Conservation (phyloP, 1,140 invertebrate genomes). For the Drosophila arizonae region DNA sequence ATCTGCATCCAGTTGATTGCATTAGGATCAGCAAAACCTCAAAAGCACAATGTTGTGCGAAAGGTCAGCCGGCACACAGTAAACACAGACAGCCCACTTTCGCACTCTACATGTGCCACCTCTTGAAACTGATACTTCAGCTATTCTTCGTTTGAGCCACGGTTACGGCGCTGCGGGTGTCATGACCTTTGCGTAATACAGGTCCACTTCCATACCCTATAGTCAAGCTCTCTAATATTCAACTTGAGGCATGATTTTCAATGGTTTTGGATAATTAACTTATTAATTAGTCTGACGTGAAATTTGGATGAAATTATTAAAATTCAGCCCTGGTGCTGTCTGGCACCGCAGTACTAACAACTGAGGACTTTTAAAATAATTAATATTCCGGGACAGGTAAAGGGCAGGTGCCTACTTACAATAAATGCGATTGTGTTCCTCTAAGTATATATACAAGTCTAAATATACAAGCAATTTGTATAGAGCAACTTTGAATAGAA, state of each 20-base stretch:
- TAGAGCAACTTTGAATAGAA: slow-evolving; percentile 5
- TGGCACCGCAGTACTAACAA: background rate
- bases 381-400: background rate
- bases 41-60: background rate
- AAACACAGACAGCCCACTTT: background rate
- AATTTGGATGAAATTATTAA: background rate
- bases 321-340: background rate
- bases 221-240: background rate
- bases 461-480: background rate
- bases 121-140: background rate
- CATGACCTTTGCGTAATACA: background rate
- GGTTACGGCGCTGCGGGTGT: background rate
- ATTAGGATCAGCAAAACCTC: background rate
- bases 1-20: slow-evolving; percentile 2
- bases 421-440: background rate
- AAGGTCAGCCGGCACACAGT: background rate
- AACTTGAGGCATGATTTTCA: background rate
- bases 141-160: too few species aligned
- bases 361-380: background rate
- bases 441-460: background rate
- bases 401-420: background rate
- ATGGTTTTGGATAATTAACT: slow-evolving; percentile 1
- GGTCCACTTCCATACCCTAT: background rate
- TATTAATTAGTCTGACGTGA: background rate
- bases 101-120: background rate